These are phyloP conservation scores for Tursiops truncatus DNA, from an alignment of 2,113 vertebrate species.

Conservation along the genomic window DNA sequence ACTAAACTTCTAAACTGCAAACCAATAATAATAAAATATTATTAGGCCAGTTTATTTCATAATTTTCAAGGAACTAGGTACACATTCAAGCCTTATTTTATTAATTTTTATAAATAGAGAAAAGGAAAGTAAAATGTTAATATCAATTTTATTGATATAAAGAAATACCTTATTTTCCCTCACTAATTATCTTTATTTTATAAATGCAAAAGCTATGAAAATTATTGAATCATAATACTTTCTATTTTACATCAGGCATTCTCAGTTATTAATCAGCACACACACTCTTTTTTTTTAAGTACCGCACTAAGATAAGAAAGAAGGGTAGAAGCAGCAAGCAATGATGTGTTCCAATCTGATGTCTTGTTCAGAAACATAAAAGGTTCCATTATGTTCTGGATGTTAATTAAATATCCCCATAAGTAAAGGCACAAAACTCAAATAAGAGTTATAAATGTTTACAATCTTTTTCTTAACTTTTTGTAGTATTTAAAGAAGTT, in stretches of 20 bases:
- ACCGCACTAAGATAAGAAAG: background rate
- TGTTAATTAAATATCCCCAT: background rate
- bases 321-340: background rate
- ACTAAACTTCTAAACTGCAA: background rate
- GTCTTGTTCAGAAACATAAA: background rate
- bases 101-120: background rate
- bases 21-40: background rate
- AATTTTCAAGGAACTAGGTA: background rate
- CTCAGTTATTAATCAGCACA: background rate
- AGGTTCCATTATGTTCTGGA: background rate
- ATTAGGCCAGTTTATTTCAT: background rate
- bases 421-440: background rate
- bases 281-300: background rate
- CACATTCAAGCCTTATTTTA: background rate
- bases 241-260: background rate
- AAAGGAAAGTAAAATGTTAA: constrained; percentile 1
- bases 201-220: background rate
- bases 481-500: background rate
- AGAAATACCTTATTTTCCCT: background rate
- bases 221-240: background rate
- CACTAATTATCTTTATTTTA: background rate
- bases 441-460: background rate
- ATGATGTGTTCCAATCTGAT: background rate
- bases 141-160: background rate
- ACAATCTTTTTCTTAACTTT: background rate